A percentile compares a stretch with the other conserved stretches of the same genome.
Conservation (phyloP, 2,113 vertebrate genomes). For the Rhinolophus ferrumequinum region DNA sequence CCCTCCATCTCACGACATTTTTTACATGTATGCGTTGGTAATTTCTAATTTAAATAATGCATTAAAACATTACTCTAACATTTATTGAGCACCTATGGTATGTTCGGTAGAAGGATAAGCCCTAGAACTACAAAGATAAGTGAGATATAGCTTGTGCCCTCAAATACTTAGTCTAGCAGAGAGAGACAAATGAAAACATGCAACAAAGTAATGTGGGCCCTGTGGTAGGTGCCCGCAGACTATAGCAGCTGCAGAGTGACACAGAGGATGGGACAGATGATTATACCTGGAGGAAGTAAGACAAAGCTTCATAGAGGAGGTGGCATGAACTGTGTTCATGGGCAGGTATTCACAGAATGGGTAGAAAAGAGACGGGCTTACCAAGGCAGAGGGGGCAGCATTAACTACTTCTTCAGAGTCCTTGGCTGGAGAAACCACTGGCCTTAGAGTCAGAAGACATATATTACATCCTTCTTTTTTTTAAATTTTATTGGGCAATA, state of each 20-base stretch:
- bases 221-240: not conserved
- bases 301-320: not conserved
- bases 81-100: not conserved
- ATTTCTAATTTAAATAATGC: not conserved
- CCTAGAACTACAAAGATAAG: not conserved
- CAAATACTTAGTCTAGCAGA: not conserved
- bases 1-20: not conserved
- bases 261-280: not conserved
- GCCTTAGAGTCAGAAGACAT: not conserved
- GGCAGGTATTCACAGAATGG: not conserved
- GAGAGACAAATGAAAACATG: not conserved
- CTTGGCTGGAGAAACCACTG: not conserved
- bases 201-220: not conserved
- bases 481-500: too few relatives aligned
- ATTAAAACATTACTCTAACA: conserved; percentile 1
- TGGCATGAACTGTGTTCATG: not conserved
- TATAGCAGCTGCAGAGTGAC: not conserved
- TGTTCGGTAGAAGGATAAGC: not conserved
- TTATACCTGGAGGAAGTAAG: not conserved
- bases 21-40: not conserved
- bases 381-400: not conserved
- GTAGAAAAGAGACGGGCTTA: not conserved
- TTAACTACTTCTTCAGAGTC: not conserved
- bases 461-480: too few relatives aligned
- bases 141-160: not conserved